Percentiles rank a stretch among this genome's conserved stretches.
These are phyloP conservation scores for Pseudomyrmex dendroicus DNA, from an alignment of 1,140 invertebrate genomes.

Conservation along the genomic window DNA sequence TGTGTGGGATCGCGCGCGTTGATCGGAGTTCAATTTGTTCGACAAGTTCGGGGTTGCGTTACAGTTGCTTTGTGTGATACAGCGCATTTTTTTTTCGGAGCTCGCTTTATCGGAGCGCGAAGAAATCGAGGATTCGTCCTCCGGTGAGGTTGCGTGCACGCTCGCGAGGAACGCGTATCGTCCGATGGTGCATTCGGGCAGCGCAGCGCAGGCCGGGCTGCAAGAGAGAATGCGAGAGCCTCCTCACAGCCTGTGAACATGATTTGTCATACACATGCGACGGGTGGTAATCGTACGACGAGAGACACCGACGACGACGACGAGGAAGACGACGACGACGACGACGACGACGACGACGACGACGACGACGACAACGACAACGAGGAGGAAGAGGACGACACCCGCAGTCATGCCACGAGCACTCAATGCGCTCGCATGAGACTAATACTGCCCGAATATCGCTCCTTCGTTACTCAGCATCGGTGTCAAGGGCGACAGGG, in stretches of 20 bases:
- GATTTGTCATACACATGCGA: slow-evolving; percentile 81
- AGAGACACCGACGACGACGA: slow-evolving; percentile 72
- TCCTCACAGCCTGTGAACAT: slow-evolving; percentile 80
- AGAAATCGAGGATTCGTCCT: slow-evolving; percentile 25
- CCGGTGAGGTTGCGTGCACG: slow-evolving; percentile 13
- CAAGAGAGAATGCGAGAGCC: slow-evolving; percentile 81
- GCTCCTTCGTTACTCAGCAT: not conserved
- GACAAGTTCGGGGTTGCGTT: too few species aligned
- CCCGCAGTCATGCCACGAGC: slow-evolving; percentile 47
- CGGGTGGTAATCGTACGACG: slow-evolving; percentile 78
- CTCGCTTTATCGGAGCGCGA: slow-evolving; percentile 7
- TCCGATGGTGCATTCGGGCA: slow-evolving; percentile 68
- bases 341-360: slow-evolving; percentile 35
- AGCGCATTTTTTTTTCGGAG: too few species aligned
- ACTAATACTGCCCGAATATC: slow-evolving; percentile 40
- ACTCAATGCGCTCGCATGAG: slow-evolving; percentile 40
- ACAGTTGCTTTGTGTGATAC: too few species aligned
- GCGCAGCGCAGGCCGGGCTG: slow-evolving; percentile 59
- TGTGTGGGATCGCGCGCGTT: slow-evolving; percentile 2
- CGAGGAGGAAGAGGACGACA: slow-evolving; percentile 4
- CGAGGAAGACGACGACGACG: slow-evolving; percentile 58
- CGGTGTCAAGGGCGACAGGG: slow-evolving; percentile 5
- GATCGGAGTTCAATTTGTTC: too few species aligned
- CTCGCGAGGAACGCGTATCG: slow-evolving; percentile 41
- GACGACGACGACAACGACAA: slow-evolving; percentile 16